These are phyloP conservation scores for Oophaga sylvatica DNA, from an alignment of 2,797 vertebrate species.

Conservation along the genomic window DNA sequence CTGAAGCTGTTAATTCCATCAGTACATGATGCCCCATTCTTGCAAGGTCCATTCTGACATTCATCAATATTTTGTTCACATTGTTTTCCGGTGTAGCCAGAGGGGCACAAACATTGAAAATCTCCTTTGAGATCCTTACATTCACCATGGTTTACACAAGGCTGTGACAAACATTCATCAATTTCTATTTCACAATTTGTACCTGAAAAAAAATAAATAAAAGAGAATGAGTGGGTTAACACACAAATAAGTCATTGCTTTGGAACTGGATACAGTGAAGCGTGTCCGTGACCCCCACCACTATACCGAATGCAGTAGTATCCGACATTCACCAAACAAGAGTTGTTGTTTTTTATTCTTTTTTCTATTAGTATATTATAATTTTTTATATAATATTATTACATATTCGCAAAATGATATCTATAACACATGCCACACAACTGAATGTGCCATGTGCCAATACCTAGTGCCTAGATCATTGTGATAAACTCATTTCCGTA, in stretches of 20 bases:
- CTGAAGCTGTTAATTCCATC: slow-evolving; percentile 87
- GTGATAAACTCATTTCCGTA: too few species aligned
- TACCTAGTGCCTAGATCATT: too few species aligned
- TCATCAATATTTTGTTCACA: slow-evolving; percentile 91
- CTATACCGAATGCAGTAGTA: not conserved
- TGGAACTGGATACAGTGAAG: not conserved
- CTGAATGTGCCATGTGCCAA: too few species aligned
- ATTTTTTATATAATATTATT: not conserved
- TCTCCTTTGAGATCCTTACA: slow-evolving; percentile 86
- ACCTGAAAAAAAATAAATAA: slow-evolving; percentile 71
- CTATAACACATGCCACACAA: not conserved
- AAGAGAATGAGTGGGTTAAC: not conserved
- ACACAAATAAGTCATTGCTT: not conserved
- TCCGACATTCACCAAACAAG: not conserved
- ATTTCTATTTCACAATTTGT: slow-evolving; percentile 87
- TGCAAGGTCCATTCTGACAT: slow-evolving; percentile 89
- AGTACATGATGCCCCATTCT: slow-evolving; percentile 87
- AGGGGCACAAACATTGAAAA: slow-evolving; percentile 85
- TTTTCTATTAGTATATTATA: too few species aligned
- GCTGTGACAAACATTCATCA: slow-evolving; percentile 88
- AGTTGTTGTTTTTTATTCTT: not conserved
- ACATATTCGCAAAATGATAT: not conserved
- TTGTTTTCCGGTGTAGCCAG: slow-evolving; percentile 83
- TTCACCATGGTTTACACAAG: slow-evolving; percentile 85
- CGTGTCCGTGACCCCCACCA: not conserved